phyloP scores from a whole-genome alignment of 1,140 invertebrate genomes.

The Laupala kohalensis region DNA sequence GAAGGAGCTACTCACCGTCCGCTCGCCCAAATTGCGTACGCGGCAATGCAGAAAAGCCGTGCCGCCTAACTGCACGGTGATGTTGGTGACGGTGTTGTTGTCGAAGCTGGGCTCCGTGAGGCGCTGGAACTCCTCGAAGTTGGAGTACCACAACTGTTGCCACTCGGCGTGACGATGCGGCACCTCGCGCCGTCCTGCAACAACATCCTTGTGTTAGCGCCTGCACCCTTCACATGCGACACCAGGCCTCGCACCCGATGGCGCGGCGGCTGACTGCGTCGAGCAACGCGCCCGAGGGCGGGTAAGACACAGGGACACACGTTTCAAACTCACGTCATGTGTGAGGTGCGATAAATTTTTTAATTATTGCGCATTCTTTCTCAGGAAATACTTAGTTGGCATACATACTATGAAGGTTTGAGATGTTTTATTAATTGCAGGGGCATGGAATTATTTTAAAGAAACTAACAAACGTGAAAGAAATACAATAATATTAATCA shows the following conservation, averaged over 20 bases:
- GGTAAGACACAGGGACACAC: not conserved
- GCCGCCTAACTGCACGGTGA: slow-evolving; percentile 68
- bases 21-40: slow-evolving; percentile 49
- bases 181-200: slow-evolving; percentile 22
- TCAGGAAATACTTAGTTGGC: no score
- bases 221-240: not conserved
- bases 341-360: no score
- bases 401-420: no score
- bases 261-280: no score
- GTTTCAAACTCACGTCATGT: no score
- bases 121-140: slow-evolving; percentile 26
- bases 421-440: no score
- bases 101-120: slow-evolving; percentile 31
- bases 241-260: not conserved
- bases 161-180: slow-evolving; percentile 19
- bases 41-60: slow-evolving; percentile 74
- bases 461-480: no score
- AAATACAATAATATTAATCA: no score
- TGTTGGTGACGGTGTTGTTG: slow-evolving; percentile 58
- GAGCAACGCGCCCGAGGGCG: no score
- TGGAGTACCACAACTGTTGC: slow-evolving; percentile 29
- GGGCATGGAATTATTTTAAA: no score
- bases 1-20: slow-evolving; percentile 43
- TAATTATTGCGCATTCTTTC: no score
- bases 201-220: not conserved